Percentiles rank a stretch among this genome's conserved stretches.
phyloP scores from a whole-genome alignment of 1,140 invertebrate genomes.

The Drosophila equinoxialis region DNA sequence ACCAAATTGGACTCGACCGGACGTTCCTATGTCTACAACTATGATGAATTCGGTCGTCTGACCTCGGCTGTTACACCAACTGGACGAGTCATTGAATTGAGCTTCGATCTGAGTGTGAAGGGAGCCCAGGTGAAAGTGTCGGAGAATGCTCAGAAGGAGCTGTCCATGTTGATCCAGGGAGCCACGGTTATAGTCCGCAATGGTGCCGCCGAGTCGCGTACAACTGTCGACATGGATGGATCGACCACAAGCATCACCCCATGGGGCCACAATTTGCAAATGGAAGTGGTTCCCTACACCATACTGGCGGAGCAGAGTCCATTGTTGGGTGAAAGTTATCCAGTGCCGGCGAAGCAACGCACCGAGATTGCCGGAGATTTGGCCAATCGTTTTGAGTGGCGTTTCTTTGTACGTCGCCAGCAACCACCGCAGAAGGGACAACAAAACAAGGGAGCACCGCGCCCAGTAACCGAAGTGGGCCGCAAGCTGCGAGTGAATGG shows the following conservation, averaged over 20 bases:
- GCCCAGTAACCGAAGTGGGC: slow-evolving; percentile 90
- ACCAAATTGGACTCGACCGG: slow-evolving; percentile 95
- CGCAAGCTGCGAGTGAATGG: slow-evolving; percentile 94
- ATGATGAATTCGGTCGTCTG: slow-evolving; percentile 96
- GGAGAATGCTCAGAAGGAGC: slow-evolving; percentile 91
- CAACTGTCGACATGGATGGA: slow-evolving; percentile 91
- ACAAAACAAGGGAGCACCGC: slow-evolving; percentile 85
- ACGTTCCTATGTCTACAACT: slow-evolving; percentile 96
- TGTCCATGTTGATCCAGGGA: slow-evolving; percentile 94
- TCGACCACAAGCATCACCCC: slow-evolving; percentile 91
- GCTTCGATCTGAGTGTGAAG: slow-evolving; percentile 94
- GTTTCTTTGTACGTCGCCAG: slow-evolving; percentile 91
- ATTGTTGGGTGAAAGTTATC: slow-evolving; percentile 93
- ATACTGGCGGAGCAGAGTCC: slow-evolving; percentile 92
- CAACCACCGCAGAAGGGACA: slow-evolving; percentile 84
- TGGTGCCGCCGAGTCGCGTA: slow-evolving; percentile 91
- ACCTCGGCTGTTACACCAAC: slow-evolving; percentile 96
- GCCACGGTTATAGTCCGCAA: slow-evolving; percentile 91
- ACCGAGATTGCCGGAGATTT: slow-evolving; percentile 94
- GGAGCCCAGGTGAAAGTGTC: slow-evolving; percentile 93
- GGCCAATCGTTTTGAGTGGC: slow-evolving; percentile 97
- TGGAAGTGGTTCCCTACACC: slow-evolving; percentile 93
- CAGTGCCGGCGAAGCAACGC: slow-evolving; percentile 94
- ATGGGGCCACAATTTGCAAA: slow-evolving; percentile 92
- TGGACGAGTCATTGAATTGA: slow-evolving; percentile 92